A percentile compares a stretch with the other conserved stretches of the same genome.
Conservation (phyloP, 2,113 vertebrate species). For the Albula glossodonta region DNA sequence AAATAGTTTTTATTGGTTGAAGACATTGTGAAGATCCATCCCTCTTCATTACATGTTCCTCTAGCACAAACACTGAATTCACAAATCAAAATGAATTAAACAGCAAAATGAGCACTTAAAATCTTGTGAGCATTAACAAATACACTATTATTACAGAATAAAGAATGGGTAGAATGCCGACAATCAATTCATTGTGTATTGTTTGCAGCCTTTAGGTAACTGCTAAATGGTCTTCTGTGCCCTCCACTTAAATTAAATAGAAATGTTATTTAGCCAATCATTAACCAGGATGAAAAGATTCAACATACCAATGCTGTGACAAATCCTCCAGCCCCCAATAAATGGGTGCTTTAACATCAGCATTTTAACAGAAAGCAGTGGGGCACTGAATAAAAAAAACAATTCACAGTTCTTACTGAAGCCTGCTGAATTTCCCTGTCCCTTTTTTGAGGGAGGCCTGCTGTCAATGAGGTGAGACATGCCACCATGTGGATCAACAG, state of each 20-base stretch:
- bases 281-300: slow-evolving; percentile 22
- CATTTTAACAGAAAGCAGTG: not conserved
- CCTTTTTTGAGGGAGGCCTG: not conserved
- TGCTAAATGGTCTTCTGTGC: not conserved
- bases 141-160: not conserved
- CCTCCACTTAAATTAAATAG: slow-evolving; percentile 19
- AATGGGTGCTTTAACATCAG: not conserved
- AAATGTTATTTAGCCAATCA: slow-evolving; percentile 16
- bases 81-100: not conserved
- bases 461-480: slow-evolving; percentile 15
- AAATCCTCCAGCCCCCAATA: not conserved
- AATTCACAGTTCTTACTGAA: not conserved
- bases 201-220: slow-evolving; percentile 8
- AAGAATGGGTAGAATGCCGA: not conserved
- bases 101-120: not conserved
- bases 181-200: slow-evolving; percentile 20
- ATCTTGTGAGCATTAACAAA: not conserved
- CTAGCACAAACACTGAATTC: too few species aligned
- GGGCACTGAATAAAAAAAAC: slow-evolving; percentile 1
- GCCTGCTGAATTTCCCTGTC: not conserved
- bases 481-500: not conserved
- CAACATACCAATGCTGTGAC: slow-evolving; percentile 38
- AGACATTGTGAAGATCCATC: too few species aligned
- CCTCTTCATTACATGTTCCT: too few species aligned
- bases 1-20: too few species aligned